Conservation (phyloP, 2,113 vertebrate genomes). For the Bucco capensis region DNA sequence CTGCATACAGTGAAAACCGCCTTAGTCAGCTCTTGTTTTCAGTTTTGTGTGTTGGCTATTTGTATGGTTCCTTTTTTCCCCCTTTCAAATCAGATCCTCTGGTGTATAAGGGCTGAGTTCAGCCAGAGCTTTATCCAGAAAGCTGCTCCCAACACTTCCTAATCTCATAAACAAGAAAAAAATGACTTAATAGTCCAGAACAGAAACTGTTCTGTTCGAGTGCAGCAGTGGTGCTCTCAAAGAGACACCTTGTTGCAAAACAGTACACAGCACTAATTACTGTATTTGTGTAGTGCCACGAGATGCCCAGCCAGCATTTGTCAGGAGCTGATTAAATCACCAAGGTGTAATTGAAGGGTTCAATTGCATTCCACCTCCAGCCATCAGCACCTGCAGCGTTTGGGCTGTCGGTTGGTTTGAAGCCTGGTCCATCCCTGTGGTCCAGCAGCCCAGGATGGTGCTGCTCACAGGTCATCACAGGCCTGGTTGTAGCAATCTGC, state of each 20-base stretch:
- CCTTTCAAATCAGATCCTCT: conserved; percentile 33
- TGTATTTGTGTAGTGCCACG: conserved; percentile 27
- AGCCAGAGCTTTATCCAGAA: conserved; percentile 45
- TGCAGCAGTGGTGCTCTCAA: conserved; percentile 45
- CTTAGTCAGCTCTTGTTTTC: conserved; percentile 31
- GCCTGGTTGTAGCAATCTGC: neutral
- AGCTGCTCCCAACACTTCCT: conserved; percentile 50
- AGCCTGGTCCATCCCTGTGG: neutral
- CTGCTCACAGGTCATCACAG: neutral
- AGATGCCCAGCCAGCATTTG: conserved; percentile 30
- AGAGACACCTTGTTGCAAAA: conserved; percentile 46
- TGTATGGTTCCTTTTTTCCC: neutral
- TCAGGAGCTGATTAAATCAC: conserved; percentile 68
- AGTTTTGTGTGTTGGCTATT: conserved; percentile 43
- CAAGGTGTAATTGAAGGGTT: conserved; percentile 64
- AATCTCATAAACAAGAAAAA: conserved; percentile 39
- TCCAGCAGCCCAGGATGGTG: neutral
- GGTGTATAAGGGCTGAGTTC: conserved; percentile 45
- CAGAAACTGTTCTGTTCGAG: conserved; percentile 56
- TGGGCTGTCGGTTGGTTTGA: neutral
- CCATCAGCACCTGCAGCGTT: conserved; percentile 11
- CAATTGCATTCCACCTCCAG: conserved; percentile 52
- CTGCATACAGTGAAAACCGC: neutral
- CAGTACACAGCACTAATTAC: conserved; percentile 35
- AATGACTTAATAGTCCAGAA: conserved; percentile 61